A percentile compares a stretch with the other conserved stretches of the same genome.
Conservation (phyloP, 2,888 invertebrate species). For the Agonopterix heracliana region DNA sequence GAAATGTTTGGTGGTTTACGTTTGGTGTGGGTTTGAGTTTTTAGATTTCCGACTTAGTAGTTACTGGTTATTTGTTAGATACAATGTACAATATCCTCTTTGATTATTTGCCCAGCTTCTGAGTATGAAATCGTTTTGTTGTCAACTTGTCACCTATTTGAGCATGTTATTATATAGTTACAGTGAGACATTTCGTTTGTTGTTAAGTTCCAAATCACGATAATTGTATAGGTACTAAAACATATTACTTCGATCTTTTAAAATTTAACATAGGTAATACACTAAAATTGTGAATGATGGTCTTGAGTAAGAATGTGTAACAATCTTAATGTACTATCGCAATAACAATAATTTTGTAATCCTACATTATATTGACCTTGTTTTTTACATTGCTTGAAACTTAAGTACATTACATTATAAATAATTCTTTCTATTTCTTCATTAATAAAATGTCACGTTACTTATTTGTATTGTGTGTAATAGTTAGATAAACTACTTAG, state of each 20-base stretch:
- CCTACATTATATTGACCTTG: background rate
- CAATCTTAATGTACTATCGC: too few relatives aligned
- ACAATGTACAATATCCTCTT: too few relatives aligned
- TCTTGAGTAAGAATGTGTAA: too few relatives aligned
- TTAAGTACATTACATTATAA: background rate
- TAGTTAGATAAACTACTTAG: background rate
- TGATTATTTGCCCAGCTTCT: too few relatives aligned
- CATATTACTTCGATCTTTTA: too few relatives aligned
- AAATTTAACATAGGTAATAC: too few relatives aligned
- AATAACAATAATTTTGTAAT: too few relatives aligned
- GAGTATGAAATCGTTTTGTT: background rate
- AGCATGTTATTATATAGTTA: background rate
- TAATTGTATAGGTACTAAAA: background rate
- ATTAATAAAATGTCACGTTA: conserved; percentile 5
- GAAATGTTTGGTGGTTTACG: background rate
- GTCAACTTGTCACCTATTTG: conserved; percentile 6
- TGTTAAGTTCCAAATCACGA: conserved; percentile 12
- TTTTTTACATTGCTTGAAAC: background rate
- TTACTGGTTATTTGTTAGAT: too few relatives aligned
- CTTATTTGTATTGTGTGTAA: background rate
- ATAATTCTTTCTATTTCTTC: background rate
- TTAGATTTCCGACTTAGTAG: too few relatives aligned
- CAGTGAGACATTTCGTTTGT: conserved; percentile 4
- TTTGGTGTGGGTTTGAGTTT: background rate
- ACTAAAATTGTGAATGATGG: too few relatives aligned